These are phyloP conservation scores for Rhodeus uyekii DNA, from an alignment of 2,797 vertebrate species.

Conservation along the genomic window DNA sequence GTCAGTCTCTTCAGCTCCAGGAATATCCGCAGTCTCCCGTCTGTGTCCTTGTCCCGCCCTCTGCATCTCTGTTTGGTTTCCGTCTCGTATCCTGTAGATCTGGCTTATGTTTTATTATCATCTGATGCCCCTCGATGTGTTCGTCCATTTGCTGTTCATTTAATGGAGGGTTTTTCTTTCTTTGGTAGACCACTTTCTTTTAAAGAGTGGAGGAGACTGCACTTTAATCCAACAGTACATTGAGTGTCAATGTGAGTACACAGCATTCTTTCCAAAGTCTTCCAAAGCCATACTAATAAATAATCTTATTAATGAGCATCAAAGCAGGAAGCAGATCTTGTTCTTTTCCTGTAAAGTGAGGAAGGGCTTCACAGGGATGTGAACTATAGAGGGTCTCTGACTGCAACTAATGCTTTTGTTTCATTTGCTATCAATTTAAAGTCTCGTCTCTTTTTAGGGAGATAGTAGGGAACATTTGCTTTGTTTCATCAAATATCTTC, in stretches of 20 bases:
- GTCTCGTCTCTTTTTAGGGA: not conserved
- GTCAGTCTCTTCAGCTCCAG: slow-evolving; percentile 1
- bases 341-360: not conserved
- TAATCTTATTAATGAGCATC: slow-evolving; percentile 22
- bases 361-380: not conserved
- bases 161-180: slow-evolving; percentile 87
- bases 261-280: slow-evolving; percentile 76
- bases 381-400: not conserved
- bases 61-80: slow-evolving; percentile 56
- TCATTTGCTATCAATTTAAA: not conserved
- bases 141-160: slow-evolving; percentile 23
- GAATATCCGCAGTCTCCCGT: slow-evolving; percentile 16
- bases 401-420: not conserved
- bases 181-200: slow-evolving; percentile 95
- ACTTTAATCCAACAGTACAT: slow-evolving; percentile 96
- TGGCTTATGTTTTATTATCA: slow-evolving; percentile 42
- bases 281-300: slow-evolving; percentile 46
- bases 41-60: slow-evolving; percentile 56
- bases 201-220: slow-evolving; percentile 94
- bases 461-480: not conserved
- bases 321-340: not conserved
- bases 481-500: not conserved
- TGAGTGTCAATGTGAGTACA: slow-evolving; percentile 97
- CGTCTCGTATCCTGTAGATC: slow-evolving; percentile 47
- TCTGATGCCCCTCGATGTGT: slow-evolving; percentile 34